Evolutionary conservation across 37 sponge, comb jelly and placozoan genomes (phyloP).

Genomic region (Beroe forskalii): DNA sequence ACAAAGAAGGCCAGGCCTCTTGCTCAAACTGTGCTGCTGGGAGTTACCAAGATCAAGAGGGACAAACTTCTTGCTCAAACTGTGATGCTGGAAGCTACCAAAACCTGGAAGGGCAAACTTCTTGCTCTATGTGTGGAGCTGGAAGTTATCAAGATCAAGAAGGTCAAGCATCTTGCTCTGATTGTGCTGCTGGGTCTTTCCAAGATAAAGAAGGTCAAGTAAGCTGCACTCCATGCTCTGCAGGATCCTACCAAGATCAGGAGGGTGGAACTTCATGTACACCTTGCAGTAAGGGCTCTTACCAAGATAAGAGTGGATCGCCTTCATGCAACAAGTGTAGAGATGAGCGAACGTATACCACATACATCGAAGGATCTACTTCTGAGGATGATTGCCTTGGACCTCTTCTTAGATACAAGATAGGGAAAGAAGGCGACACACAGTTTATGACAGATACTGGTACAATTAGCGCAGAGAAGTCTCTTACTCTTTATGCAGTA

Average conservation of each 20-base stretch:
- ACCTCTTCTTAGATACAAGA: slow-evolving; percentile 12
- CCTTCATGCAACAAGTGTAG: slow-evolving; percentile 1
- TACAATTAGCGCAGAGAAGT: not conserved
- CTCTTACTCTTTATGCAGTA: not conserved
- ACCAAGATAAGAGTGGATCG: not conserved
- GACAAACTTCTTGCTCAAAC: not conserved
- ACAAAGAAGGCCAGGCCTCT: not conserved
- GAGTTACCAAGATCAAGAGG: not conserved
- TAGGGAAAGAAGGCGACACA: not conserved
- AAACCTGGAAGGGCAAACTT: not conserved
- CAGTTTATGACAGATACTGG: not conserved
- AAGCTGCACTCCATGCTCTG: not conserved
- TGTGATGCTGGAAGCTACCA: not conserved
- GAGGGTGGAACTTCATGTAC: not conserved
- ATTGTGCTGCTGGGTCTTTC: not conserved
- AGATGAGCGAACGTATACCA: not conserved
- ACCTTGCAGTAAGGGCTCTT: not conserved
- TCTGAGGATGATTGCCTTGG: not conserved
- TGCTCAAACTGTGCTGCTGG: not conserved
- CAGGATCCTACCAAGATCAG: slow-evolving; percentile 23
- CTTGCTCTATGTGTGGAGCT: not conserved
- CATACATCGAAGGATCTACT: not conserved
- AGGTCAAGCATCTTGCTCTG: not conserved
- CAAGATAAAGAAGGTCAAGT: not conserved
- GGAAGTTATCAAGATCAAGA: not conserved